Evolutionary conservation across 2,113 vertebrate species (phyloP).

Genomic region (Crotalus horridus): DNA sequence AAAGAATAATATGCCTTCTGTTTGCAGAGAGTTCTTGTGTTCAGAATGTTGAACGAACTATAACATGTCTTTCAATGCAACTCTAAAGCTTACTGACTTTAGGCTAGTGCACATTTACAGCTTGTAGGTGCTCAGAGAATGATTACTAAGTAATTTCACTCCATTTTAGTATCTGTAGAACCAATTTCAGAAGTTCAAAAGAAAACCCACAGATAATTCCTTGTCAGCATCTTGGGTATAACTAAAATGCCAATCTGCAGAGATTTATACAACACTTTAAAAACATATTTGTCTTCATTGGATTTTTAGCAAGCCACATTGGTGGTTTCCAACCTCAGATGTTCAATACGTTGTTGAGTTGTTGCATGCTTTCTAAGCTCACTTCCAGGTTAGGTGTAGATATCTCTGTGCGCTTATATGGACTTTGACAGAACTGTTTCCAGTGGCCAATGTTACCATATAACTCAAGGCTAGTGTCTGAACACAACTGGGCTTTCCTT

Average conservation of each 20-base stretch:
- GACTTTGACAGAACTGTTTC: neutral
- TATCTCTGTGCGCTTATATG: neutral
- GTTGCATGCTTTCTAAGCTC: neutral
- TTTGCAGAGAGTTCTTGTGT: neutral
- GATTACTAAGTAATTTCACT: neutral
- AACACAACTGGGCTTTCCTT: neutral
- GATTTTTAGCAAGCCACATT: neutral
- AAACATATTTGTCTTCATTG: constrained; percentile 5
- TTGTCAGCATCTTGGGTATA: neutral
- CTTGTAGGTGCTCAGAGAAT: neutral
- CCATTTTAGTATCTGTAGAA: neutral
- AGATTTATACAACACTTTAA: neutral
- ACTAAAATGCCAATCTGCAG: neutral
- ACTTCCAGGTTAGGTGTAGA: neutral
- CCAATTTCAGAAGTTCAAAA: neutral
- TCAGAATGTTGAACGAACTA: neutral
- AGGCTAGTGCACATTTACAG: neutral
- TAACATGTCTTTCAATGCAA: neutral
- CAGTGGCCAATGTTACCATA: neutral
- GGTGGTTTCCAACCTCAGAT: neutral
- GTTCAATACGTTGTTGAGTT: neutral
- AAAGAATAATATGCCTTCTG: neutral
- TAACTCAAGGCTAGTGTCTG: neutral
- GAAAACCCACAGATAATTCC: neutral
- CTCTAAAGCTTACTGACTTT: neutral